phyloP scores from a whole-genome alignment of 2,797 vertebrate genomes.

The Florisuga fusca region DNA sequence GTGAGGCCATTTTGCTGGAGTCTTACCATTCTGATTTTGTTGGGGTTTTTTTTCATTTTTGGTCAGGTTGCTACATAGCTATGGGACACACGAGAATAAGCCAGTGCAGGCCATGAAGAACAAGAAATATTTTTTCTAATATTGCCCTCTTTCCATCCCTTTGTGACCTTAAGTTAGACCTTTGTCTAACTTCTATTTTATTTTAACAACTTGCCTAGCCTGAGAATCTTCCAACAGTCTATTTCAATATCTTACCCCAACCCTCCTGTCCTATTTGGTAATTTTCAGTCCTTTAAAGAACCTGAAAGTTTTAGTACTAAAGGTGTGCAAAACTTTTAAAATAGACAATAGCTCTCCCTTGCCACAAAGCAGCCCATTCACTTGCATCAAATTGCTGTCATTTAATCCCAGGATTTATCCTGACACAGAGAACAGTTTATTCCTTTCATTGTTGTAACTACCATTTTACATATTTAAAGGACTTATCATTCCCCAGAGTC shows the following conservation, averaged over 20 bases:
- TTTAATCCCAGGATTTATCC: conserved; percentile 3
- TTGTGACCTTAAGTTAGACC: neutral
- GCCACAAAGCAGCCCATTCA: conserved; percentile 31
- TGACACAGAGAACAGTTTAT: conserved; percentile 17
- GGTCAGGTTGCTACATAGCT: neutral
- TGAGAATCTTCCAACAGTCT: neutral
- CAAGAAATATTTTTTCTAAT: neutral
- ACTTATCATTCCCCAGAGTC: neutral
- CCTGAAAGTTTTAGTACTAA: neutral
- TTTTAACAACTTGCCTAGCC: neutral
- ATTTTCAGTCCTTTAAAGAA: neutral
- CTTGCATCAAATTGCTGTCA: neutral
- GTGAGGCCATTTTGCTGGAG: neutral
- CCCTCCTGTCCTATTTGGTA: neutral
- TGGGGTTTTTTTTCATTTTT: neutral
- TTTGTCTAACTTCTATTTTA: neutral
- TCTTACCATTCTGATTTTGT: neutral
- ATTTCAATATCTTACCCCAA: neutral
- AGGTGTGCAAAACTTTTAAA: neutral
- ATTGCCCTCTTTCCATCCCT: neutral
- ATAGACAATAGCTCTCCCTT: neutral
- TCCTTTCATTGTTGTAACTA: neutral
- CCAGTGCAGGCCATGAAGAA: neutral
- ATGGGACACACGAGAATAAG: neutral
- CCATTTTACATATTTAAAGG: conserved; percentile 1